Evolutionary conservation across 2,888 invertebrate genomes (phyloP).

Genomic region (Drosophila heteroneura): DNA sequence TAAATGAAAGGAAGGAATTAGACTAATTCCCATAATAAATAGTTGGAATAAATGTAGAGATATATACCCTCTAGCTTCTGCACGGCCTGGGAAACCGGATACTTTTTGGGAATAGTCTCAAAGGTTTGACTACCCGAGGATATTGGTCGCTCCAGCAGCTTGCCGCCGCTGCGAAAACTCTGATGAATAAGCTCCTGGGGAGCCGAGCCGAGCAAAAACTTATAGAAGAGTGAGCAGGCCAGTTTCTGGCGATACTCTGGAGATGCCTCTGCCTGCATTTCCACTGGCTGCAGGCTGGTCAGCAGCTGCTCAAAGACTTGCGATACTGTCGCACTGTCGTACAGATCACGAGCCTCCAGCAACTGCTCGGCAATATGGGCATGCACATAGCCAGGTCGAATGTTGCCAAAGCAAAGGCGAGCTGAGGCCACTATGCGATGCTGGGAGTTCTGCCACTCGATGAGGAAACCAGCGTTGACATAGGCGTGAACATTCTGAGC

Average conservation of each 20-base stretch:
- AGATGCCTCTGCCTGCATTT: conserved; percentile 88
- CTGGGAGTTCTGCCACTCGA: conserved; percentile 84
- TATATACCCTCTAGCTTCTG: conserved; percentile 89
- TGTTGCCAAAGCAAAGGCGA: conserved; percentile 89
- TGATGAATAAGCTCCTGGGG: conserved; percentile 85
- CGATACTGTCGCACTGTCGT: conserved; percentile 78
- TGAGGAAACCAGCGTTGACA: conserved; percentile 91
- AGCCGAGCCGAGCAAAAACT: conserved; percentile 88
- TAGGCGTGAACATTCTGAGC: conserved; percentile 92
- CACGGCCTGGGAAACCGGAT: conserved; percentile 91
- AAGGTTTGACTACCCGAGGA: conserved; percentile 90
- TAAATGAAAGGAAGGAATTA: not conserved
- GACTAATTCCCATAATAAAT: rapidly evolving
- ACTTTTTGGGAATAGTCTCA: conserved; percentile 89
- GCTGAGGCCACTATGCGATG: conserved; percentile 79
- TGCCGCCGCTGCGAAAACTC: conserved; percentile 77
- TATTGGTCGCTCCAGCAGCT: conserved; percentile 87
- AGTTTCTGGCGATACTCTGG: conserved; percentile 90
- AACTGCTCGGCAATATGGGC: conserved; percentile 87
- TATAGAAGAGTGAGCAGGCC: conserved; percentile 92
- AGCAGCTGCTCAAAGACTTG: conserved; percentile 86
- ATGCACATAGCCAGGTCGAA: conserved; percentile 86
- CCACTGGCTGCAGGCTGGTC: conserved; percentile 88
- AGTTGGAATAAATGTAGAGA: conserved; percentile 56
- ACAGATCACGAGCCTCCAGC: conserved; percentile 86